Evolutionary conservation across 1,140 invertebrate genomes (phyloP).

Genomic region (Cydia splendana): DNA sequence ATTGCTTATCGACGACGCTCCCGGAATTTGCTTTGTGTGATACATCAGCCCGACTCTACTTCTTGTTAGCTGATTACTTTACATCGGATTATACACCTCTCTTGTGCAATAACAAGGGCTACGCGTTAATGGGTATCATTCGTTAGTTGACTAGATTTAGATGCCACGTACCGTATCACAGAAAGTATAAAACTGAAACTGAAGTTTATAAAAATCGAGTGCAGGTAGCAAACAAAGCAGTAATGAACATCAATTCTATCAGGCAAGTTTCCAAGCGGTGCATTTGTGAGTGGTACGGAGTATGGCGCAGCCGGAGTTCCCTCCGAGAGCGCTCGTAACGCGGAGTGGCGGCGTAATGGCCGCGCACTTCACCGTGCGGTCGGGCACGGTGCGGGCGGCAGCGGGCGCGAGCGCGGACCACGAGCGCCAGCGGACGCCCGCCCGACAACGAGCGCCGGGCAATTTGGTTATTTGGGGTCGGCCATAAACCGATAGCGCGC

Average conservation of each 20-base stretch:
- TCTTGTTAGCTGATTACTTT: conserved; percentile 38
- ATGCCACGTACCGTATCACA: no score
- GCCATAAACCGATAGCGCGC: conserved; percentile 75
- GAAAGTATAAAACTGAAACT: not conserved
- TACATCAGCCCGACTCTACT: conserved; percentile 50
- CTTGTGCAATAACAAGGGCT: not conserved
- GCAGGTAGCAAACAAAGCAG: conserved; percentile 43
- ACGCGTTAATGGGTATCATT: not conserved
- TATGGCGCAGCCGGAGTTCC: conserved; percentile 37
- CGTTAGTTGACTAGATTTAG: no score
- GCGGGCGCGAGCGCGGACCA: conserved; percentile 34
- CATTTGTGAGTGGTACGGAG: conserved; percentile 40
- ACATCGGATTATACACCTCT: conserved; percentile 10
- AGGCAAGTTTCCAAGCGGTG: conserved; percentile 52
- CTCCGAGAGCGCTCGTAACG: conserved; percentile 46
- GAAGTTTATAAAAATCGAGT: conserved; percentile 27
- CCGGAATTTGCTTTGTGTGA: conserved; percentile 62
- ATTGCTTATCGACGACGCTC: conserved; percentile 73
- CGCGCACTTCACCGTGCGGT: conserved; percentile 37
- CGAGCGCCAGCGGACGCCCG: conserved; percentile 45
- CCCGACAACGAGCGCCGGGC: conserved; percentile 61
- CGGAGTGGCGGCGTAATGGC: conserved; percentile 45
- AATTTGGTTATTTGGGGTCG: conserved; percentile 78
- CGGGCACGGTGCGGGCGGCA: conserved; percentile 21
- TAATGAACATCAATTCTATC: conserved; percentile 50